Conservation (phyloP, 2,113 vertebrate genomes). For the Gulo gulo region DNA sequence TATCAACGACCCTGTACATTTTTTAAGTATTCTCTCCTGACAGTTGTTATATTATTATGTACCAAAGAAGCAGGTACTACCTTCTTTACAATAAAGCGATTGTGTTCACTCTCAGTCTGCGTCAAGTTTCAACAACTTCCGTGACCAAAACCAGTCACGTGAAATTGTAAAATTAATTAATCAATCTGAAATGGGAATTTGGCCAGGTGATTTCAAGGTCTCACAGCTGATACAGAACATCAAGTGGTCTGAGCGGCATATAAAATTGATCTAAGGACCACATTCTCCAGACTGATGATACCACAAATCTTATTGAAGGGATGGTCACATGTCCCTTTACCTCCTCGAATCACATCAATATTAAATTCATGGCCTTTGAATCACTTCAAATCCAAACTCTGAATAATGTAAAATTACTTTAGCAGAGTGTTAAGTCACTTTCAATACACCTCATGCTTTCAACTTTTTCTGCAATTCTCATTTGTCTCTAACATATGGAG, state of each 20-base stretch:
- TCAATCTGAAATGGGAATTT: slow-evolving; percentile 47
- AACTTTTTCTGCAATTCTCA: slow-evolving; percentile 42
- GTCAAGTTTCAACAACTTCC: background rate
- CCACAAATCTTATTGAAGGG: slow-evolving; percentile 22
- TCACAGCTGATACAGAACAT: background rate
- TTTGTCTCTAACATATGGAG: slow-evolving; percentile 59
- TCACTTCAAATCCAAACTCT: slow-evolving; percentile 52
- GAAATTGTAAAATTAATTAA: slow-evolving; percentile 45
- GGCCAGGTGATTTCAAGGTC: background rate
- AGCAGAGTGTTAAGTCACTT: slow-evolving; percentile 23
- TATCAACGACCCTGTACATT: background rate
- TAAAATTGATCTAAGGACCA: slow-evolving; percentile 7
- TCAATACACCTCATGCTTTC: slow-evolving; percentile 47
- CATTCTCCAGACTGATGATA: background rate
- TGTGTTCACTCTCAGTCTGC: background rate
- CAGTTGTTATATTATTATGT: background rate
- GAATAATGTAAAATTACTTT: slow-evolving; percentile 46
- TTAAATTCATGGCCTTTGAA: slow-evolving; percentile 18
- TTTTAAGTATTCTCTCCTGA: background rate
- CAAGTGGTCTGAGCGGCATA: background rate
- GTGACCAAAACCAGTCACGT: background rate
- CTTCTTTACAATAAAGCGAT: slow-evolving; percentile 14
- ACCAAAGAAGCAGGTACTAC: background rate
- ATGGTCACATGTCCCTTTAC: background rate
- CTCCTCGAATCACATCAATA: background rate